These are phyloP conservation scores for Palythoa caribaeorum DNA, from an alignment of 92 coral and sea anemone species.

Conservation along the genomic window DNA sequence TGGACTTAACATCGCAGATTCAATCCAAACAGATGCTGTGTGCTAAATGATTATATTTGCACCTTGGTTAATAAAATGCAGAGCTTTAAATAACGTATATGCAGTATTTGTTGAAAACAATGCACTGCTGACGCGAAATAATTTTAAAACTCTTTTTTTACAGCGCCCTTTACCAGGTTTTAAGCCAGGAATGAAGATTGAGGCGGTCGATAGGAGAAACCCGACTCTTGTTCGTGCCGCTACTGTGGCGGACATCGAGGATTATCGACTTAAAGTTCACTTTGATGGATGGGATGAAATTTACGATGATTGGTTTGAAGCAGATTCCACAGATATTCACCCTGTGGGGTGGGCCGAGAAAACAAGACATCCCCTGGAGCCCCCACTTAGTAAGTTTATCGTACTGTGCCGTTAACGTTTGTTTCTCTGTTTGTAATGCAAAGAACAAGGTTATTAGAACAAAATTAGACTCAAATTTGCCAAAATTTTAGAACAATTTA, in stretches of 20 bases:
- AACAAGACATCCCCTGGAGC: conserved; percentile 79
- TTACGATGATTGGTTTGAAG: conserved; percentile 96
- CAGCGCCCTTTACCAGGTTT: conserved; percentile 85
- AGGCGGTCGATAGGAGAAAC: conserved; percentile 95
- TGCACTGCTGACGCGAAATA: neutral
- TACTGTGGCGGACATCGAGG: conserved; percentile 78
- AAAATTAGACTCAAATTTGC: no score
- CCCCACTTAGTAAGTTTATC: conserved; percentile 77
- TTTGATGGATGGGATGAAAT: conserved; percentile 99
- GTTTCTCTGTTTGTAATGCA: neutral
- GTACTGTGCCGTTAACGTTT: neutral
- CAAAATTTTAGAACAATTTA: no score
- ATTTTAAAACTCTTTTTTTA: neutral
- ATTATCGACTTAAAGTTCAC: conserved; percentile 86
- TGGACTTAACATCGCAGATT: no score
- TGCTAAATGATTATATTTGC: no score
- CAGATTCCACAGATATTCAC: conserved; percentile 78
- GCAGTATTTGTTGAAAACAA: neutral
- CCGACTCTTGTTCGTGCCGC: conserved; percentile 94
- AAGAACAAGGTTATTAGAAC: no score
- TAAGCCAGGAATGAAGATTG: conserved; percentile 80
- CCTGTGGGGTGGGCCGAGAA: conserved; percentile 88
- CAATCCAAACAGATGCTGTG: no score
- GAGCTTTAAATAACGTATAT: neutral
- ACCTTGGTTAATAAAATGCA: no score